Base-by-base conservation (phyloP, 2,113 vertebrate genomes). In the Felis catus region DNA sequence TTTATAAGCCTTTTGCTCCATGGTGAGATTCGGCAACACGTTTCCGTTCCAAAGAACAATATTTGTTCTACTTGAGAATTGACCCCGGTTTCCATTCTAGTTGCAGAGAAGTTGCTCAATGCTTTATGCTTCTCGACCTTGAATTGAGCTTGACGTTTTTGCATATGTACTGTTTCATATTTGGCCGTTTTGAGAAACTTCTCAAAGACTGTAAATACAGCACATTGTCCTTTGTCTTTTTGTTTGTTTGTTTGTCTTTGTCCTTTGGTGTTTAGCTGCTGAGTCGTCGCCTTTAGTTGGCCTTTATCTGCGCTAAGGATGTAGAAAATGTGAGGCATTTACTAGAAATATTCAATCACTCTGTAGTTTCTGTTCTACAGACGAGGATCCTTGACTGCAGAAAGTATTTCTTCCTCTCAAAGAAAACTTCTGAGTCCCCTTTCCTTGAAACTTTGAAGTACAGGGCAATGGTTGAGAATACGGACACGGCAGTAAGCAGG, bases 21-120 rank as follows among this genome's bases (percentile, higher is more conserved):
- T 65, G 63, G 86, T 45, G 61, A 97, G 88, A 80, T 51, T 84
- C 86, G 88, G 31, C 84, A 92, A 94, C 82, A 92, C 89, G 87
- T 97, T 96, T 95, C 89, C 53, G 31, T 89, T 97, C 92, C 95
- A 97, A 97, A 98, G 80, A 94, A 92, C 58, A 96, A 19, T 91
- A 94, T 96, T 94, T 97, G 58, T 86, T 80, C 76, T 66, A 13
- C 41, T 95, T 89, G 78, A 89, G 82, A 83, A 84, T 81, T 1
- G 2, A 71, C 55, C 29, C 65, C 41, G 51, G 23, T 91, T 97
- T 96, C 71, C 58, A 66, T 89, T 84, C 92, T 97, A 51, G 76
- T 92, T 92, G 61, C 65, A 65, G 66, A 81, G 87, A 76, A 48
- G 63, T 89, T 86, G 48, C 21, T 83, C 9, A 27, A 4, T 55